Conservation (phyloP, 2,888 invertebrate species). For the Amphipyra berbera region DNA sequence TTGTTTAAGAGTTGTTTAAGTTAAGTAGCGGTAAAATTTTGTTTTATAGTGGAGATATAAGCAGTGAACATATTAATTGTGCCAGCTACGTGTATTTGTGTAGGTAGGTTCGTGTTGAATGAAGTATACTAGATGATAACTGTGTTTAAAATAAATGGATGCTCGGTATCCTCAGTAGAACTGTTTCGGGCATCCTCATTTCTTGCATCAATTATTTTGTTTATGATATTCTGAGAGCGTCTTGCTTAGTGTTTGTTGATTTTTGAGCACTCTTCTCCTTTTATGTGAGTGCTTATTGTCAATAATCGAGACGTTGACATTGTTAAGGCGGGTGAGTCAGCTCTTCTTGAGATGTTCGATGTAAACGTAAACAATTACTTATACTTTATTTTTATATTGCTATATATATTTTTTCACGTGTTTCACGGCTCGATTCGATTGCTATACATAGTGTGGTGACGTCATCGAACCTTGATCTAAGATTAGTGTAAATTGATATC, state of each 20-base stretch:
- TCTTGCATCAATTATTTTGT: conserved; percentile 53
- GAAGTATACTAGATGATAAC: conserved; percentile 70
- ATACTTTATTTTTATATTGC: conserved; percentile 54
- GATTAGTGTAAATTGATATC: conserved; percentile 61
- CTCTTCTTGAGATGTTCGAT: conserved; percentile 42
- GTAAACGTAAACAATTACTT: conserved; percentile 52
- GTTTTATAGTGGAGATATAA: conserved; percentile 82
- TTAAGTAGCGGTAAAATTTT: conserved; percentile 85
- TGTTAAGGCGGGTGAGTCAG: conserved; percentile 61
- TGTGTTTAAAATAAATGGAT: conserved; percentile 69
- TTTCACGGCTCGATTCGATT: conserved; percentile 43
- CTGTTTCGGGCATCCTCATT: conserved; percentile 54
- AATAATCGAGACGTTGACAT: conserved; percentile 58
- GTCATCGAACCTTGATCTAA: conserved; percentile 60
- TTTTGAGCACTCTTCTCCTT: conserved; percentile 51
- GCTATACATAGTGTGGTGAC: conserved; percentile 54
- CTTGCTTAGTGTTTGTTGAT: conserved; percentile 55
- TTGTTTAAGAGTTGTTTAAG: conserved; percentile 83
- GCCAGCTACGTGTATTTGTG: conserved; percentile 71
- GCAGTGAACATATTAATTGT: conserved; percentile 85
- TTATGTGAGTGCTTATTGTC: conserved; percentile 55
- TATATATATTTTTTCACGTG: conserved; percentile 54
- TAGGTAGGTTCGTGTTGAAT: conserved; percentile 71
- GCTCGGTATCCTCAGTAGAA: conserved; percentile 57
- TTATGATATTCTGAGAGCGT: conserved; percentile 47